Percentiles rank a stretch among this genome's conserved stretches.
phyloP scores from a whole-genome alignment of 2,888 invertebrate species.

The Candidula unifasciata region DNA sequence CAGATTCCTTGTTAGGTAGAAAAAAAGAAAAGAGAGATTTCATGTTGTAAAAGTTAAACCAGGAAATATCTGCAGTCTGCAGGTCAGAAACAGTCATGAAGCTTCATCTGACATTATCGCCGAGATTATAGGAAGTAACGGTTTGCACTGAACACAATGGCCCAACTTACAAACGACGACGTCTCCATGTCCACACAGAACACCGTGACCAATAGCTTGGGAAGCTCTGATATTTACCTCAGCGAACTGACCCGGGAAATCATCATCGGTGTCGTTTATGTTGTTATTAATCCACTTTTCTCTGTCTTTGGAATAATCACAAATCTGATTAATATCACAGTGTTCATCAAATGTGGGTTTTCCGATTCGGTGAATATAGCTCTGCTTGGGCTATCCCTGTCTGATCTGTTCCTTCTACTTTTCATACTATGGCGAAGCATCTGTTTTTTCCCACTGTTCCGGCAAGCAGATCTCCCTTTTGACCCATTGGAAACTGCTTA shows the following conservation, averaged over 20 bases:
- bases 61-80: too few species aligned
- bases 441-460: slow-evolving; percentile 5
- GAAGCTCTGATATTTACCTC: not conserved
- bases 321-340: not conserved
- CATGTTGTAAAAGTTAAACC: too few species aligned
- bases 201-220: not conserved
- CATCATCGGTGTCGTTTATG: not conserved
- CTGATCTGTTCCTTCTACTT: slow-evolving; percentile 12
- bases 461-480: not conserved
- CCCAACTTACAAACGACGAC: not conserved
- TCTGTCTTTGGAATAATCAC: not conserved
- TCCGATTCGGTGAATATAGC: not conserved
- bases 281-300: not conserved
- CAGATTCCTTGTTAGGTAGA: too few species aligned
- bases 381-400: slow-evolving; percentile 23
- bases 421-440: slow-evolving; percentile 10
- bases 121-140: not conserved
- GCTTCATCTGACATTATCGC: not conserved
- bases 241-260: not conserved
- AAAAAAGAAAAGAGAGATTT: too few species aligned
- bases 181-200: not conserved
- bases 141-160: not conserved
- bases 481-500: not conserved
- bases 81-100: too few species aligned
- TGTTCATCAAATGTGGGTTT: not conserved